A percentile compares a stretch with the other conserved stretches of the same genome.
Evolutionary conservation across 2,888 invertebrate species (phyloP).

Genomic region (Drosophila recens): DNA sequence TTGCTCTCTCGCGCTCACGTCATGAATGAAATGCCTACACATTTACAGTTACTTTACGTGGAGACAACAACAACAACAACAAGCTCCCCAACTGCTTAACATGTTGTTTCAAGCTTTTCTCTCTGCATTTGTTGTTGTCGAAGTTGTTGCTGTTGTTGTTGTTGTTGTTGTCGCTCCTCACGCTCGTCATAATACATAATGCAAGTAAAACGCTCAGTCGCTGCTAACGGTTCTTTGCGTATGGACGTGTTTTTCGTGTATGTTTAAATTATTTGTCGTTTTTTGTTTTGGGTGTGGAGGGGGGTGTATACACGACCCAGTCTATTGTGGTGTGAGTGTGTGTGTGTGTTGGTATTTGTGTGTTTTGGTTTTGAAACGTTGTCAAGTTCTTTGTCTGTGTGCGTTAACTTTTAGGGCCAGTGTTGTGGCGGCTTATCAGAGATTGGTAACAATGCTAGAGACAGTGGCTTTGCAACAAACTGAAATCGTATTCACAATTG

Average conservation of each 20-base stretch:
- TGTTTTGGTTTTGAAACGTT: conserved; percentile 66
- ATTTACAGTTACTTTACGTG: conserved; percentile 76
- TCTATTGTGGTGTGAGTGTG: conserved; percentile 28
- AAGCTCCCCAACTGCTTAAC: conserved; percentile 59
- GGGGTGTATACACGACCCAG: conserved; percentile 32
- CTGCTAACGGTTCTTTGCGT: conserved; percentile 85
- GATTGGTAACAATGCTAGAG: conserved; percentile 66
- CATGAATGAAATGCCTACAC: conserved; percentile 80
- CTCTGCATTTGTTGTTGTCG: conserved; percentile 32
- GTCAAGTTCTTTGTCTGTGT: conserved; percentile 45
- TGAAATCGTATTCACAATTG: conserved; percentile 34
- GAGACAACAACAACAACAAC: conserved; percentile 33
- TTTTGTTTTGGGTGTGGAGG: conserved; percentile 2
- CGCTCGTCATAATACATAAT: conserved; percentile 54
- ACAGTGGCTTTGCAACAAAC: conserved; percentile 42
- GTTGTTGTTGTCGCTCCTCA: conserved; percentile 29
- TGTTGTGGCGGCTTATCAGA: conserved; percentile 70
- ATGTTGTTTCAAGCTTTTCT: conserved; percentile 57
- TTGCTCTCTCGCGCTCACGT: conserved; percentile 29
- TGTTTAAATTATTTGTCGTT: conserved; percentile 30
- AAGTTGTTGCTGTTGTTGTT: conserved; percentile 34
- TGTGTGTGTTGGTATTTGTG: conserved; percentile 61
- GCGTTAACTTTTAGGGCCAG: conserved; percentile 62
- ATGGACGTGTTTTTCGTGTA: conserved; percentile 78
- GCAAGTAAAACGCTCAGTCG: conserved; percentile 74